Base-by-base conservation (phyloP, 1,140 invertebrate species). In the Conus ventricosus region DNA sequence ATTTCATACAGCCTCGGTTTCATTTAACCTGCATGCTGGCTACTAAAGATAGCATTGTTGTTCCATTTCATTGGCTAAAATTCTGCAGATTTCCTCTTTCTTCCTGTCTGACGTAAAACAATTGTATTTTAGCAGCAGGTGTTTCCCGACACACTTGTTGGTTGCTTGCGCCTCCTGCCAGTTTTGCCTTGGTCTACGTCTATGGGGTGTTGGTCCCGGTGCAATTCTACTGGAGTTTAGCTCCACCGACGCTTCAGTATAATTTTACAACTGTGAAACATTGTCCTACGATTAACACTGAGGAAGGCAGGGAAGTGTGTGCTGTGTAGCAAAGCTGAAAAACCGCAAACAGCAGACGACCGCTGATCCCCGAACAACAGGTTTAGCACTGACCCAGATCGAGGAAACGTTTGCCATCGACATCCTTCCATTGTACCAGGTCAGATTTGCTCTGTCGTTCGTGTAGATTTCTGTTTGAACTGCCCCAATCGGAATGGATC, bases 71-170 rank as follows among this genome's bases (percentile, higher is more conserved):
- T 71, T 71, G 67, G 67, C 23, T 71, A 71, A 71, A 23, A 71
- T 71, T 23, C 23, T 71, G 11, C 20, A n/a, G 67, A 71, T 20
- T 71, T 71, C 20, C 67, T 20, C 23, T 71, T 20, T 23, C 67
- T 71, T 71, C 67, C 67, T 71, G 67, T 71, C 67, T 71, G 67
- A 71, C 67, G 67, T 71, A 8, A 60, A 39, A 15, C 15, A 60
- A 60, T 60, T 60, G 57, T 60, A 60, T 71, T 71, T 20, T 20
- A 20, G 23, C 67, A 71, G 67, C 67, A 17, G 67, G 67, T 71
- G 67, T 71, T 71, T 71, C 67, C 67, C 67, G 67, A 71, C 67
- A 71, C 67, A 71, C 67, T 71, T 71, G 67, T 71, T 71, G 67
- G 67, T 71, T 71, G 67, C 67, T 71, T 71, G 67, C 67, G 67